Evolutionary conservation across 2,113 vertebrate genomes (phyloP).

Genomic region (Procapra przewalskii): DNA sequence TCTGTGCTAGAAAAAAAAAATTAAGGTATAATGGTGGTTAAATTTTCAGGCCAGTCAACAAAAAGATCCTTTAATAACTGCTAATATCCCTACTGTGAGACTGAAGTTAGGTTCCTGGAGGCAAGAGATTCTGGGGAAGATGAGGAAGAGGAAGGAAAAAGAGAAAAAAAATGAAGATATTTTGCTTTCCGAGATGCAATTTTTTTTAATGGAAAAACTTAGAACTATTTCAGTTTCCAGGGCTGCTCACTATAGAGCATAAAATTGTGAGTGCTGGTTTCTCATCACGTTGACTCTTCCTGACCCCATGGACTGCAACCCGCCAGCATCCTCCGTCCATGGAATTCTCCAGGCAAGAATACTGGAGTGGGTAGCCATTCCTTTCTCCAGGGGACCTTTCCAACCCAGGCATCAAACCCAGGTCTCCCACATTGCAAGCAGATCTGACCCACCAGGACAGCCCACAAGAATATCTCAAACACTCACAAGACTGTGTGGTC

Average conservation of each 20-base stretch:
- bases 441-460: neutral
- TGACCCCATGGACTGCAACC: neutral
- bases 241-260: neutral
- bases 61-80: neutral
- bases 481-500: no score
- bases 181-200: neutral
- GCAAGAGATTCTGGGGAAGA: neutral
- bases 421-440: neutral
- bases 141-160: neutral
- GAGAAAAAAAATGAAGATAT: neutral
- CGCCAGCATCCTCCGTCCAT: accelerated
- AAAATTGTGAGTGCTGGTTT: neutral
- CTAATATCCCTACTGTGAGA: neutral
- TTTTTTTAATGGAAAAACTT: neutral
- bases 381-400: neutral
- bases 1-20: neutral
- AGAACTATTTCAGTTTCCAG: neutral
- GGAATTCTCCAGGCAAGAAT: neutral
- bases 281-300: neutral
- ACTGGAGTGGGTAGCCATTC: neutral
- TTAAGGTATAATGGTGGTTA: neutral
- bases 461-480: neutral
- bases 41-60: neutral
- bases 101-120: neutral
- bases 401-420: neutral